These are phyloP conservation scores for Formica exsecta DNA, from an alignment of 1,140 invertebrate species.

Conservation along the genomic window DNA sequence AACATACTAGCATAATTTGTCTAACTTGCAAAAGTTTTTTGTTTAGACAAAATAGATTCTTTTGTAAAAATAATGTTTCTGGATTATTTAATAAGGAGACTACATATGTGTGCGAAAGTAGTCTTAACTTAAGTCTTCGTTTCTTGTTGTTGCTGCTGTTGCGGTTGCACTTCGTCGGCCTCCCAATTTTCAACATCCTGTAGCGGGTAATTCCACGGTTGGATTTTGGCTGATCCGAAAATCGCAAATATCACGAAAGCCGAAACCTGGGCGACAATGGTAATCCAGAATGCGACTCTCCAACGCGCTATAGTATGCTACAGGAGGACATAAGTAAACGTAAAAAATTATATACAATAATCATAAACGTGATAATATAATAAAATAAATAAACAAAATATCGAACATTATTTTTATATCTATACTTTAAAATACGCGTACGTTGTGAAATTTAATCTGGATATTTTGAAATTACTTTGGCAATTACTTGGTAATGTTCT, in stretches of 20 bases:
- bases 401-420: background rate
- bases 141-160: conserved; percentile 38
- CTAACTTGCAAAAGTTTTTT: background rate
- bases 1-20: background rate
- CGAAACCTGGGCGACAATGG: conserved; percentile 90
- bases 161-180: background rate
- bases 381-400: background rate
- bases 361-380: background rate
- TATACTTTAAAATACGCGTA: background rate
- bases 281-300: conserved; percentile 94
- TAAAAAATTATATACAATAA: no score
- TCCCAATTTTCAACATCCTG: background rate
- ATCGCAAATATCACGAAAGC: conserved; percentile 91
- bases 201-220: conserved; percentile 91
- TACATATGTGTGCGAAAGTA: background rate
- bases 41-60: background rate
- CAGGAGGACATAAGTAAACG: conserved; percentile 74
- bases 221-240: conserved; percentile 93
- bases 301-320: conserved; percentile 93
- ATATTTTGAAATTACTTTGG: background rate
- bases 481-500: no score
- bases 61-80: background rate
- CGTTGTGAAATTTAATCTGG: background rate
- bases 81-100: background rate
- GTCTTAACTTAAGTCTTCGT: conserved; percentile 34